Conservation (phyloP, 1,140 invertebrate species). For the Spodoptera litura region DNA sequence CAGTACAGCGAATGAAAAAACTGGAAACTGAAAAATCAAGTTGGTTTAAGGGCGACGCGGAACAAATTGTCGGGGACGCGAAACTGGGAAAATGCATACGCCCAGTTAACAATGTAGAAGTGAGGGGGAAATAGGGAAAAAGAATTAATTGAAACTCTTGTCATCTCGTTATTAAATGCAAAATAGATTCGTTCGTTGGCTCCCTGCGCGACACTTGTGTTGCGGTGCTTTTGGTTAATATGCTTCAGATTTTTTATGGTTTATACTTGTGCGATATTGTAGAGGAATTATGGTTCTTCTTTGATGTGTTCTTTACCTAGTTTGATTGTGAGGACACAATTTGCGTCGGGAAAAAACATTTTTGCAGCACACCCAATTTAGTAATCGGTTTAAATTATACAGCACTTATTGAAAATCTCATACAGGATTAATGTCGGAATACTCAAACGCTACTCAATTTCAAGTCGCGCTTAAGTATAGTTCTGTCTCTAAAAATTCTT, state of each 20-base stretch:
- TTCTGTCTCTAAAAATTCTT: too few relatives aligned
- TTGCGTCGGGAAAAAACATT: too few relatives aligned
- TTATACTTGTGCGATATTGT: neutral
- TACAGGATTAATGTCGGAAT: too few relatives aligned
- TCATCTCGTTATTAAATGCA: conserved; percentile 60
- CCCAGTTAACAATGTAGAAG: conserved; percentile 30
- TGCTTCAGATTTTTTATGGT: neutral
- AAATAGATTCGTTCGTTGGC: conserved; percentile 50
- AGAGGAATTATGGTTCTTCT: too few relatives aligned
- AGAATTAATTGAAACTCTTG: conserved; percentile 50
- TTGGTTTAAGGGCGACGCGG: neutral
- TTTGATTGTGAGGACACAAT: too few relatives aligned
- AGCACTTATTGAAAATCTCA: too few relatives aligned
- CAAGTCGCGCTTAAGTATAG: too few relatives aligned
- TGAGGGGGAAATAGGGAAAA: conserved; percentile 15
- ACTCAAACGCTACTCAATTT: too few relatives aligned
- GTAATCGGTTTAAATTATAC: too few relatives aligned
- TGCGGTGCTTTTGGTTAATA: neutral
- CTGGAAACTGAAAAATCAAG: conserved; percentile 7
- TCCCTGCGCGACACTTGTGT: conserved; percentile 3
- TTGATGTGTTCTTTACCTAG: too few relatives aligned
- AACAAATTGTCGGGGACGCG: conserved; percentile 8
- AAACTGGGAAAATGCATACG: conserved; percentile 38
- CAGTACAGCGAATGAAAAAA: conserved; percentile 19
- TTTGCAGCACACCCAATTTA: too few relatives aligned